Percentiles rank a stretch among this genome's conserved stretches.
Conservation (phyloP, 1,140 invertebrate genomes). For the Cydia fagiglandana region DNA sequence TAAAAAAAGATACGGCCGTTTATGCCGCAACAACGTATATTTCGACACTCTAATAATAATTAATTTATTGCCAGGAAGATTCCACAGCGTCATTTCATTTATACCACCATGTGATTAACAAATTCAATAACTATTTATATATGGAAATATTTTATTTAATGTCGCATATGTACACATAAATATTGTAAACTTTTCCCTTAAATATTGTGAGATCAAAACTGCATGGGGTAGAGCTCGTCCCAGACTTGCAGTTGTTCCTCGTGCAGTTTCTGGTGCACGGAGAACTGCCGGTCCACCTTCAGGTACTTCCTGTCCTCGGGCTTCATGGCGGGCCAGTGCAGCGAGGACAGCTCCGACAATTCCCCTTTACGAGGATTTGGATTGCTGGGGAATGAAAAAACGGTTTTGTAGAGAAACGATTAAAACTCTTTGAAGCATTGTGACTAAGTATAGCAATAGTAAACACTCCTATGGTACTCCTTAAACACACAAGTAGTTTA, state of each 20-base stretch:
- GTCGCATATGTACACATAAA: no score
- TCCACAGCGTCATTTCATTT: no score
- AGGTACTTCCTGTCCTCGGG: constrained; percentile 48
- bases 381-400: constrained; percentile 43
- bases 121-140: no score
- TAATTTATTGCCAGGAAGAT: no score
- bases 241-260: constrained; percentile 53
- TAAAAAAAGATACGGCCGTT: no score
- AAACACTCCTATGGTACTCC: not conserved
- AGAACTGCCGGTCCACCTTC: constrained; percentile 41
- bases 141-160: no score
- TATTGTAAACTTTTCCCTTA: no score
- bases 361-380: constrained; percentile 47
- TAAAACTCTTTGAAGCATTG: no score
- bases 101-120: no score
- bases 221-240: constrained; percentile 56
- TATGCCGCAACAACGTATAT: no score
- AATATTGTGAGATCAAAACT: constrained; percentile 37
- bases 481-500: not conserved
- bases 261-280: constrained; percentile 44
- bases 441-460: not conserved
- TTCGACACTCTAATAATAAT: no score
- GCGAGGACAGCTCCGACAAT: constrained; percentile 38
- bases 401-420: not conserved
- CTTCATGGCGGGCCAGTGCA: constrained; percentile 51